Evolutionary conservation across 2,113 vertebrate species (phyloP).

Genomic region (Macrotis lagotis): DNA sequence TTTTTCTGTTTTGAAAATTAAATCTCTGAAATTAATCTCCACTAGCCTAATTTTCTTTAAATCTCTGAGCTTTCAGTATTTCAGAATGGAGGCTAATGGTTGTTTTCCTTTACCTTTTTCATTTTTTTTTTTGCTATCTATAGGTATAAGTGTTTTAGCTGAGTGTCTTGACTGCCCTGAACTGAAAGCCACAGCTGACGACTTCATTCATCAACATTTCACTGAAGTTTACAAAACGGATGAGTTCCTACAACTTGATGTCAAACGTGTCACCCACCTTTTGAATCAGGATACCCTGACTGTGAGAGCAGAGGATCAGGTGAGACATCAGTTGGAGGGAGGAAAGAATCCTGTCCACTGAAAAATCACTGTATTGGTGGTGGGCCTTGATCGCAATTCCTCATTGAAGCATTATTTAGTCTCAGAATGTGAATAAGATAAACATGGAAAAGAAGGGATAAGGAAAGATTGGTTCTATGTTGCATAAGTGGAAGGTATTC

Average conservation of each 20-base stretch:
- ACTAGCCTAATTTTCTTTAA: conserved; percentile 6
- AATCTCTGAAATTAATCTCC: conserved; percentile 35
- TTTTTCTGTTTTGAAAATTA: background rate
- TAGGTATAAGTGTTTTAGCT: conserved; percentile 92
- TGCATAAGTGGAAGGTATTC: background rate
- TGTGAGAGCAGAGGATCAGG: conserved; percentile 92
- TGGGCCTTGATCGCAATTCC: background rate
- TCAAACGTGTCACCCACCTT: conserved; percentile 92
- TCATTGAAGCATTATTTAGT: background rate
- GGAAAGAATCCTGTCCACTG: background rate
- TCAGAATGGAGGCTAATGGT: background rate
- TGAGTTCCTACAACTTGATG: conserved; percentile 92
- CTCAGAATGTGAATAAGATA: background rate
- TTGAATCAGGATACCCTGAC: conserved; percentile 91
- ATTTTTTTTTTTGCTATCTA: conserved; percentile 44
- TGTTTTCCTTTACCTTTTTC: conserved; percentile 16
- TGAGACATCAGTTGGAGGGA: conserved; percentile 65
- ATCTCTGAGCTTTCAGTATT: background rate
- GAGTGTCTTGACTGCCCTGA: conserved; percentile 93
- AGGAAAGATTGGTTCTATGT: background rate
- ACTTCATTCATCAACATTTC: conserved; percentile 94
- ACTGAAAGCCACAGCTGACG: conserved; percentile 91
- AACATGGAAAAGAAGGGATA: background rate
- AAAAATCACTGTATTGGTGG: background rate
- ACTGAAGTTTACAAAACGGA: conserved; percentile 94